Evolutionary conservation across 1,140 invertebrate genomes (phyloP).

Genomic region (Aphidius ervi): DNA sequence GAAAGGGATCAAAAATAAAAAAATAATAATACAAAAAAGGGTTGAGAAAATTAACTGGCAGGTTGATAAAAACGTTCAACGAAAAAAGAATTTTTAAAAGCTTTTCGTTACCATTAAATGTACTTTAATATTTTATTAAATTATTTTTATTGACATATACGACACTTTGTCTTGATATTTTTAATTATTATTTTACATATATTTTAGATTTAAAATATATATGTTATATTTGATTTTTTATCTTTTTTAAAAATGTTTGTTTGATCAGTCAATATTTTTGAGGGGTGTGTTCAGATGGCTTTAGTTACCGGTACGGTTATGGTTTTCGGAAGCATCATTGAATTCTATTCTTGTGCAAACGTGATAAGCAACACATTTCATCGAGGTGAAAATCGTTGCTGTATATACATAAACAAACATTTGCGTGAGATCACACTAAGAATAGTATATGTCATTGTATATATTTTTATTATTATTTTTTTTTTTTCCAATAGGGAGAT

Average conservation of each 20-base stretch:
- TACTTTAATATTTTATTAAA: background rate
- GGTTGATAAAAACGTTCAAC: constrained; percentile 10
- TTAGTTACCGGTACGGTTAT: constrained; percentile 56
- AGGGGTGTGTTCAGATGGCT: constrained; percentile 31
- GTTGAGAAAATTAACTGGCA: constrained; percentile 20
- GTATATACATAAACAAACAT: constrained; percentile 32
- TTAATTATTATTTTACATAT: no score
- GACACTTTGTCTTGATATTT: no score
- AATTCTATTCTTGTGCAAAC: constrained; percentile 56
- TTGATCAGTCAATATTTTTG: constrained; percentile 44
- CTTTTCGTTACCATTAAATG: constrained; percentile 3
- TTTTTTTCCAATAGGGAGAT: background rate
- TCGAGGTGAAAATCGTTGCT: background rate
- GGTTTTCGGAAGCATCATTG: constrained; percentile 52
- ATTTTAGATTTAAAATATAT: no score
- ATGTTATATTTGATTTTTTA: background rate
- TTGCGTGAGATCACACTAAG: background rate
- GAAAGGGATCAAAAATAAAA: no score
- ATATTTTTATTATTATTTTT: no score
- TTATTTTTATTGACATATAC: no score
- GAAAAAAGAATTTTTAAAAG: constrained; percentile 5
- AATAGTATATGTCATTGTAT: no score
- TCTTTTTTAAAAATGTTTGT: constrained; percentile 46
- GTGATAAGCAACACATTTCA: constrained; percentile 44
- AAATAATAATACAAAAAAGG: constrained; percentile 1